phyloP scores from a whole-genome alignment of 23 tunicate species.

The Ascidia mentula region DNA sequence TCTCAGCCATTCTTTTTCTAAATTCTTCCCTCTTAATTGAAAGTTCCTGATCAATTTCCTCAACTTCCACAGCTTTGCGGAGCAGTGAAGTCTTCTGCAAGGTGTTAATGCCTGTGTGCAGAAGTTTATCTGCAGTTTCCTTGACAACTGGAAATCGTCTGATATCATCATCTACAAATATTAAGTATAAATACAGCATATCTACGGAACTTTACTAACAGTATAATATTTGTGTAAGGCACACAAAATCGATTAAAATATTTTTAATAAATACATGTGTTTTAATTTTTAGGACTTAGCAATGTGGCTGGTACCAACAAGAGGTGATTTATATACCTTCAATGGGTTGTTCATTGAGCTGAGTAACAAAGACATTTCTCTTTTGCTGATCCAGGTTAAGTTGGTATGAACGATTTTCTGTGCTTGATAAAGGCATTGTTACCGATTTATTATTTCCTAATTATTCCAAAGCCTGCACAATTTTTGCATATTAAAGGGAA shows the following conservation, averaged over 20 bases:
- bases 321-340: constrained; percentile 18
- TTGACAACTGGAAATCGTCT: constrained; percentile 79
- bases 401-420: constrained; percentile 28
- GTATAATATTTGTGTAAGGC: too few relatives aligned
- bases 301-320: too few relatives aligned
- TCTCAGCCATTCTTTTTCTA: constrained; percentile 52
- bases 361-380: constrained; percentile 90
- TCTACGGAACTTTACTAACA: too few relatives aligned
- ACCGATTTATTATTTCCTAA: too few relatives aligned
- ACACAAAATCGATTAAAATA: too few relatives aligned
- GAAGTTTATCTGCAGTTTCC: constrained; percentile 76
- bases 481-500: too few relatives aligned
- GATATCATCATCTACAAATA: constrained; percentile 54
- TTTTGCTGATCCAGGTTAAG: constrained; percentile 63
- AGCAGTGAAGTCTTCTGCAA: constrained; percentile 82
- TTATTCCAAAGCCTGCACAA: too few relatives aligned
- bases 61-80: constrained; percentile 81
- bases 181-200: background rate
- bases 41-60: constrained; percentile 65
- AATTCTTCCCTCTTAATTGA: constrained; percentile 78
- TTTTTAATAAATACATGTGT: too few relatives aligned
- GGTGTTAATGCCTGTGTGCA: constrained; percentile 75
- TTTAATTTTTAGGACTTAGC: too few relatives aligned
- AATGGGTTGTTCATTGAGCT: constrained; percentile 57
- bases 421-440: constrained; percentile 27